Conservation (phyloP, 64 coral and sea anemone species). For the Actinia tenebrosa region DNA sequence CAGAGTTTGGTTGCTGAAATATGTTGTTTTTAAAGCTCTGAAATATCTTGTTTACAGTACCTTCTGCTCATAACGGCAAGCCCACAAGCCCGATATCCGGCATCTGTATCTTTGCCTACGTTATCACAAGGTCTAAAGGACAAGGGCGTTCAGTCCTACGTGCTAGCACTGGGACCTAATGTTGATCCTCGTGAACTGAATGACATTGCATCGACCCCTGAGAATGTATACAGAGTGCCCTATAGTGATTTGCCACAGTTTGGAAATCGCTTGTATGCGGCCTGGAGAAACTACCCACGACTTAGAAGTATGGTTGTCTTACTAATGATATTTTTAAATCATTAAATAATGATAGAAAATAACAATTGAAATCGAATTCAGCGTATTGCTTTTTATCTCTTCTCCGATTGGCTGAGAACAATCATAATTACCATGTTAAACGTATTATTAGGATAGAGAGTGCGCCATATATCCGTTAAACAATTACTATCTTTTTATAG, state of each 20-base stretch:
- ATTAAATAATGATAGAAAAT: too few relatives aligned
- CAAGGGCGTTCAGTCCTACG: conserved; percentile 29
- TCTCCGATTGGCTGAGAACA: too few relatives aligned
- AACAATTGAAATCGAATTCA: too few relatives aligned
- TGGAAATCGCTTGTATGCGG: conserved; percentile 22
- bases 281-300: conserved; percentile 34
- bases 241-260: conserved; percentile 22
- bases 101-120: conserved; percentile 8
- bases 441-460: too few relatives aligned
- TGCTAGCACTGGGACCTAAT: conserved; percentile 36
- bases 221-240: conserved; percentile 39
- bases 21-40: too few relatives aligned
- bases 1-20: too few relatives aligned
- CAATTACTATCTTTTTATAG: too few relatives aligned
- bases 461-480: too few relatives aligned
- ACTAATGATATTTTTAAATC: too few relatives aligned
- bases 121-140: conserved; percentile 26
- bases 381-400: too few relatives aligned
- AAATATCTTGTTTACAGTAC: conserved; percentile 9
- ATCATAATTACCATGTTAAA: too few relatives aligned
- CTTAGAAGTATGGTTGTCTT: conserved; percentile 1
- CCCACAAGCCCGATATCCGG: conserved; percentile 26
- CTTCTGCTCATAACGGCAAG: conserved; percentile 42
- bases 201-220: conserved; percentile 39
- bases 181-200: conserved; percentile 27